phyloP scores from a whole-genome alignment of 2,113 vertebrate genomes.

The Varanus komodoensis region DNA sequence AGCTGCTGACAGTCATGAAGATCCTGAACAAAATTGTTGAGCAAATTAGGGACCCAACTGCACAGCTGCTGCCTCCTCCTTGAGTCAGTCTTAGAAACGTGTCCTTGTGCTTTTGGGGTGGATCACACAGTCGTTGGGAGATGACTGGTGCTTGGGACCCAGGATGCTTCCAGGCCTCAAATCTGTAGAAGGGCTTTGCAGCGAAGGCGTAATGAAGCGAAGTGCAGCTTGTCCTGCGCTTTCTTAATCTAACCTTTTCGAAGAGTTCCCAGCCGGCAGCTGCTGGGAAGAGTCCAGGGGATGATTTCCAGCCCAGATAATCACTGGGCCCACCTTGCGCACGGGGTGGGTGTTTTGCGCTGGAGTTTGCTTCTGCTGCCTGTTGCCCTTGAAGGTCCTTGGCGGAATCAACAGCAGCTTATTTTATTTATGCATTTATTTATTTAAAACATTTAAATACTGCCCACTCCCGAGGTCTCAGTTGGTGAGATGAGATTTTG shows the following conservation, averaged over 20 bases:
- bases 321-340: not conserved
- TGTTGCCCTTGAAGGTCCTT: not conserved
- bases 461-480: too few species aligned
- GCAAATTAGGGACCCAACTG: not conserved
- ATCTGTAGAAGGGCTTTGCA: not conserved
- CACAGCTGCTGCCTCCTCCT: not conserved
- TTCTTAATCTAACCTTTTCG: not conserved
- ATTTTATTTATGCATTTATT: too few species aligned
- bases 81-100: not conserved
- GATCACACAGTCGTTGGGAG: not conserved
- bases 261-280: not conserved
- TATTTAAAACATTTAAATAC: too few species aligned
- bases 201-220: not conserved
- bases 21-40: not conserved
- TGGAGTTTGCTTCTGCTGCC: not conserved
- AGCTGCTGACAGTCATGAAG: slow-evolving; percentile 9
- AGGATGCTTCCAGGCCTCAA: not conserved
- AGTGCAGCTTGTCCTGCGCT: not conserved
- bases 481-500: too few species aligned
- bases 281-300: not conserved
- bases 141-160: not conserved
- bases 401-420: not conserved
- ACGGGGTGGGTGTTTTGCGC: not conserved
- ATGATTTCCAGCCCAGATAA: not conserved
- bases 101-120: not conserved